phyloP scores from a whole-genome alignment of 2,797 vertebrate species.

The Lepilemur ruficaudatus region DNA sequence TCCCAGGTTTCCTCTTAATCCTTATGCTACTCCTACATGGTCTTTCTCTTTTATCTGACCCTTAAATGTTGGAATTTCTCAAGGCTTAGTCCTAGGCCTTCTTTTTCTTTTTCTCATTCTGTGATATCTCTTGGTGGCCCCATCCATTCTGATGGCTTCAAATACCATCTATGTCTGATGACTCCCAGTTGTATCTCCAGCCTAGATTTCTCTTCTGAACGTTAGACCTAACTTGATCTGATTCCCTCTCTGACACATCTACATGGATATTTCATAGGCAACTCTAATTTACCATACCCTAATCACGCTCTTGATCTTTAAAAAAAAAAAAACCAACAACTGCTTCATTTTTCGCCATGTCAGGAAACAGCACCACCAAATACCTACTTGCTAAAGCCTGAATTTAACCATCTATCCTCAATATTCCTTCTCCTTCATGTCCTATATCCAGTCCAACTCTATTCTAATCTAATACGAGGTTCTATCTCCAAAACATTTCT shows the following conservation, averaged over 20 bases:
- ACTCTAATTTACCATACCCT: not conserved
- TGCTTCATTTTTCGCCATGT: not conserved
- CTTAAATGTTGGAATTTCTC: not conserved
- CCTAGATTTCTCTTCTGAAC: not conserved
- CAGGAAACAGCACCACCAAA: not conserved
- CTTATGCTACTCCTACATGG: not conserved
- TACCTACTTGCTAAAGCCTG: not conserved
- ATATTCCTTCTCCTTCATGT: not conserved
- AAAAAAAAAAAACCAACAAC: not conserved
- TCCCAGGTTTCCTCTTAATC: not conserved
- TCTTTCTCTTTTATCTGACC: not conserved
- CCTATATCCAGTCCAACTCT: not conserved
- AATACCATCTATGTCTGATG: not conserved
- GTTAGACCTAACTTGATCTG: not conserved
- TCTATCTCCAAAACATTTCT: not conserved
- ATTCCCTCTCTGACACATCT: not conserved
- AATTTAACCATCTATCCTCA: not conserved
- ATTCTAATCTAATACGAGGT: not conserved
- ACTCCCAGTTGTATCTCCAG: not conserved
- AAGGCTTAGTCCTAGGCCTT: not conserved
- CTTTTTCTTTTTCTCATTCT: not conserved
- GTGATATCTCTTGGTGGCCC: not conserved
- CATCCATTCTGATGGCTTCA: not conserved
- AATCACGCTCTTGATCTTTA: not conserved
- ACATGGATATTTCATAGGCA: not conserved